Conservation (phyloP, 2,888 invertebrate species). For the Eutolmus rufibarbis region DNA sequence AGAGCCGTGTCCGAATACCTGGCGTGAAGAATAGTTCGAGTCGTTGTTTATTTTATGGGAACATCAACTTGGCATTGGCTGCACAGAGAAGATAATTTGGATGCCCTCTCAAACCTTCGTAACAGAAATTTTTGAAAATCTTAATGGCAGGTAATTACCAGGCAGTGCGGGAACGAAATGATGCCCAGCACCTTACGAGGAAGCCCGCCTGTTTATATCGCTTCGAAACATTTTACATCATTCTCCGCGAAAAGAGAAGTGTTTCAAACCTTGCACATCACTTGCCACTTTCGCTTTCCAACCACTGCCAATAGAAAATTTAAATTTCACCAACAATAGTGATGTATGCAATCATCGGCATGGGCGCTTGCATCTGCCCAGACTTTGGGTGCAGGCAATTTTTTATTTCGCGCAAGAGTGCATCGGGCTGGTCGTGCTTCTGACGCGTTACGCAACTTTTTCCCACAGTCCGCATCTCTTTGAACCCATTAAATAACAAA, state of each 20-base stretch:
- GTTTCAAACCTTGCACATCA: background rate
- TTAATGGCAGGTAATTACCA: background rate
- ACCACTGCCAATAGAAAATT: background rate
- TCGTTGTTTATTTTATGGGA: background rate
- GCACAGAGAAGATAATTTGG: background rate
- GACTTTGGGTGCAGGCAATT: background rate
- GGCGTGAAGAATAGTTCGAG: background rate
- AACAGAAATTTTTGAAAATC: background rate
- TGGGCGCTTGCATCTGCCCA: background rate
- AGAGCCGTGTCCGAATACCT: background rate
- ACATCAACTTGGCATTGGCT: background rate
- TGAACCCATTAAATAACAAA: background rate
- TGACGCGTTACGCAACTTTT: background rate
- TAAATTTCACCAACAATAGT: conserved; percentile 27
- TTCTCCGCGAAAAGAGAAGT: background rate
- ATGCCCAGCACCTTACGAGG: conserved; percentile 5
- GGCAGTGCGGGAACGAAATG: background rate
- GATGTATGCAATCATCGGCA: background rate
- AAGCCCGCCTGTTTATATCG: background rate
- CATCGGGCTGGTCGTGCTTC: background rate
- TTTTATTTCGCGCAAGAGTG: background rate
- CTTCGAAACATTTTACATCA: conserved; percentile 12
- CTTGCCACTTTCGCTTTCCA: conserved; percentile 15
- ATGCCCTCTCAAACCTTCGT: background rate
- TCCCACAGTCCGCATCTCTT: background rate